Conservation (phyloP, 2,797 vertebrate species). For the Cynodonichthys magdalenae region DNA sequence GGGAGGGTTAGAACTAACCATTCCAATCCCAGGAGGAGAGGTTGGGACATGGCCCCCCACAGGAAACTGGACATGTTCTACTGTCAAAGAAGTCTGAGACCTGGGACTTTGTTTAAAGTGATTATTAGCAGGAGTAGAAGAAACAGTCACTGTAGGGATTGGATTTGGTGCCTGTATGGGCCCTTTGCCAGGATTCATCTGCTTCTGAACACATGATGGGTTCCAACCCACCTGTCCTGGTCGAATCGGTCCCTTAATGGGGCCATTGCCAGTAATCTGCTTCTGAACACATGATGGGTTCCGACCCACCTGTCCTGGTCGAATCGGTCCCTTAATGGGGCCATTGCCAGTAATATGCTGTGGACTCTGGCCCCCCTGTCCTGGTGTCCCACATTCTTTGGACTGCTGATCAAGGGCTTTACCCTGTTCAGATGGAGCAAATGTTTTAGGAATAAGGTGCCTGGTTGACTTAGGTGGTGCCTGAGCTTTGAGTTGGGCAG, state of each 20-base stretch:
- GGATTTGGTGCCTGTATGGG: conserved; percentile 14
- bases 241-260: conserved; percentile 1
- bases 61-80: conserved; percentile 34
- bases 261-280: conserved; percentile 17
- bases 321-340: not conserved
- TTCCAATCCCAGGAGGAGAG: conserved; percentile 18
- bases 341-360: conserved; percentile 17
- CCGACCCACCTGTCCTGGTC: conserved; percentile 24
- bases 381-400: conserved; percentile 48
- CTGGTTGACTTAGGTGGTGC: not conserved
- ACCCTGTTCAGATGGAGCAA: conserved; percentile 42
- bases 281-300: conserved; percentile 27
- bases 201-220: conserved; percentile 23
- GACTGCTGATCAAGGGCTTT: conserved; percentile 55
- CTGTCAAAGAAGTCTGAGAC: conserved; percentile 26
- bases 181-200: conserved; percentile 10
- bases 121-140: conserved; percentile 22
- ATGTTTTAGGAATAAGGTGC: conserved; percentile 43
- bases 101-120: conserved; percentile 8
- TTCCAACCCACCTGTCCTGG: conserved; percentile 32
- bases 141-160: conserved; percentile 21
- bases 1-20: conserved; percentile 55
- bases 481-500: conserved; percentile 54
- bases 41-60: not conserved
- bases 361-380: conserved; percentile 33